phyloP scores from a whole-genome alignment of 1,140 invertebrate species.

The Tetraneura akinire region DNA sequence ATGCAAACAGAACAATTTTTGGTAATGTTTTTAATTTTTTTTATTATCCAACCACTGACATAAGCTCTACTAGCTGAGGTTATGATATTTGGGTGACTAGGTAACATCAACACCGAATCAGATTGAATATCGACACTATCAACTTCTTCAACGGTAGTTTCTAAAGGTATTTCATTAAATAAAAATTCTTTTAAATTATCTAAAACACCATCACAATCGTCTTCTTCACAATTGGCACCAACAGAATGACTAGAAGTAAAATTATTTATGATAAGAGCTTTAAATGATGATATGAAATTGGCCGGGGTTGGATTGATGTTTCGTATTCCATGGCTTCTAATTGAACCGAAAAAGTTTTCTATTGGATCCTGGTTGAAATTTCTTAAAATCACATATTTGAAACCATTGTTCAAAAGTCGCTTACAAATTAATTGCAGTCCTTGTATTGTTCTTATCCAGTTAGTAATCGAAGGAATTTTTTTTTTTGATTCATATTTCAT shows the following conservation, averaged over 20 bases:
- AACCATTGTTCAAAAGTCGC: neutral
- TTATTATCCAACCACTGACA: neutral
- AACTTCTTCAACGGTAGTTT: neutral
- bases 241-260: neutral
- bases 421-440: neutral
- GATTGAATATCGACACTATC: neutral
- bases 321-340: neutral
- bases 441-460: neutral
- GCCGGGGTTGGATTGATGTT: neutral
- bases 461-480: neutral
- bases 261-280: neutral
- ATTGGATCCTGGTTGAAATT: neutral
- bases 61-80: neutral
- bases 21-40: neutral
- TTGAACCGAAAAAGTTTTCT: slow-evolving; percentile 3
- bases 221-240: neutral
- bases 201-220: neutral
- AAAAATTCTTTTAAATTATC: slow-evolving; percentile 28
- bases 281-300: neutral
- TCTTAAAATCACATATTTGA: neutral
- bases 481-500: slow-evolving; percentile 8
- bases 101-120: neutral
- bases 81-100: neutral
- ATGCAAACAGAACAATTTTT: neutral
- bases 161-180: neutral